These are phyloP conservation scores for Cosmia pyralina DNA, from an alignment of 2,888 invertebrate species.

Conservation along the genomic window DNA sequence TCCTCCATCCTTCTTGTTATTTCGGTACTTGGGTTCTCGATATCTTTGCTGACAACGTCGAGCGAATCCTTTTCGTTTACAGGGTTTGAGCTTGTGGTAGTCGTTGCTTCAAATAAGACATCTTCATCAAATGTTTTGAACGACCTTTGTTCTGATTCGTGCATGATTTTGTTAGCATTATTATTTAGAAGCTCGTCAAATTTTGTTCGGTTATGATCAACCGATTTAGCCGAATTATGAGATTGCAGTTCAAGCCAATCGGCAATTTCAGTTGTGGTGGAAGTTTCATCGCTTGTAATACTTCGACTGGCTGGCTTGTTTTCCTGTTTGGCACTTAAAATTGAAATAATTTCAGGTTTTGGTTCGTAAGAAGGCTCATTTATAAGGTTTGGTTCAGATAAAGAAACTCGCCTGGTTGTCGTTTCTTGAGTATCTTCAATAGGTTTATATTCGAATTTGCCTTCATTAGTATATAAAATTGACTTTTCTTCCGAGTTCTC, in stretches of 20 bases:
- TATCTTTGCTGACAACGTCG: slow-evolving; percentile 33
- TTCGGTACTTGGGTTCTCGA: slow-evolving; percentile 29
- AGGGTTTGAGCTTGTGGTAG: slow-evolving; percentile 27
- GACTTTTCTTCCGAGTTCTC: slow-evolving; percentile 61
- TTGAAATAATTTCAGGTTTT: slow-evolving; percentile 76
- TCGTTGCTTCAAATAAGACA: slow-evolving; percentile 65
- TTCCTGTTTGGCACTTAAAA: slow-evolving; percentile 66
- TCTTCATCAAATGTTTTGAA: slow-evolving; percentile 74
- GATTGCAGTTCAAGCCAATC: slow-evolving; percentile 77
- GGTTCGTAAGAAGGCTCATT: slow-evolving; percentile 77
- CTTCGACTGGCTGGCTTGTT: slow-evolving; percentile 20
- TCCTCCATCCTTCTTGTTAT: slow-evolving; percentile 26
- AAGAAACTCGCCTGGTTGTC: slow-evolving; percentile 72
- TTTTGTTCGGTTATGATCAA: slow-evolving; percentile 46
- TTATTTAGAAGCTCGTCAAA: slow-evolving; percentile 60
- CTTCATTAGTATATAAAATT: slow-evolving; percentile 64
- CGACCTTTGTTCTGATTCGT: slow-evolving; percentile 75
- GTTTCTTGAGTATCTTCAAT: slow-evolving; percentile 60
- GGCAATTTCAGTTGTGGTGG: slow-evolving; percentile 66
- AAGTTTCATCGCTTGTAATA: slow-evolving; percentile 49
- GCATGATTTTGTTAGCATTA: slow-evolving; percentile 56
- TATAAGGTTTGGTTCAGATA: slow-evolving; percentile 74
- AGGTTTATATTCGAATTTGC: slow-evolving; percentile 60
- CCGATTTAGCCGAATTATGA: slow-evolving; percentile 54
- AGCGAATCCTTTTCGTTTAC: slow-evolving; percentile 32